These are phyloP conservation scores for Notothenia coriiceps DNA, from an alignment of 2,113 vertebrate genomes.

Conservation along the genomic window DNA sequence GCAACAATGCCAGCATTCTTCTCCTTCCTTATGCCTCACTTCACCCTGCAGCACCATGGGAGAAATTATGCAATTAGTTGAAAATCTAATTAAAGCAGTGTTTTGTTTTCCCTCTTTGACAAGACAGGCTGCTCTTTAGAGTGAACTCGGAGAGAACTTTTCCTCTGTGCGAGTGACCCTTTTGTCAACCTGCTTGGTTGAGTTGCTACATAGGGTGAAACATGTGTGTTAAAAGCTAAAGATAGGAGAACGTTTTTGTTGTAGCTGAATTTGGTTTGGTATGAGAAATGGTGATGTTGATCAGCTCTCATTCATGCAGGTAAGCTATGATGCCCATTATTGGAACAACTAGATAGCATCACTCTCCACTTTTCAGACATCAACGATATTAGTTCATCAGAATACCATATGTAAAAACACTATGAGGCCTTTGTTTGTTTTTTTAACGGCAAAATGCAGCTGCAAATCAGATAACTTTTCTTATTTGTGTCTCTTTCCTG, in stretches of 20 bases:
- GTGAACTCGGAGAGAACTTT: neutral
- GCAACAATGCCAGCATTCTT: conserved; percentile 74
- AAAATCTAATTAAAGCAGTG: conserved; percentile 52
- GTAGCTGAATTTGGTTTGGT: neutral
- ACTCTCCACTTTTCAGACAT: neutral
- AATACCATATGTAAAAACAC: neutral
- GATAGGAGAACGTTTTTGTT: neutral
- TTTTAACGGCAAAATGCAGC: neutral
- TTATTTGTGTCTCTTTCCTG: neutral
- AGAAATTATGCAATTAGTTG: conserved; percentile 59
- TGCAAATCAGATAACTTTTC: neutral
- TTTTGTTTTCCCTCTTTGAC: conserved; percentile 38
- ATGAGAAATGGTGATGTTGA: neutral
- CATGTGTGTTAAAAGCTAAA: neutral
- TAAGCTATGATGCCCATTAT: neutral
- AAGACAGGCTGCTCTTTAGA: conserved; percentile 1
- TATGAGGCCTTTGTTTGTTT: neutral
- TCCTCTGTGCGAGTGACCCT: conserved; percentile 14
- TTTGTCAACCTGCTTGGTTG: neutral
- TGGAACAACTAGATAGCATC: neutral
- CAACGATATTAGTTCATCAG: neutral
- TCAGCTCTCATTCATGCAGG: neutral
- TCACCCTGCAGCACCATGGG: conserved; percentile 29
- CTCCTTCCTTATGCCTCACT: conserved; percentile 52
- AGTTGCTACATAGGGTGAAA: neutral